phyloP scores from a whole-genome alignment of 2,797 vertebrate genomes.

The Ceryle rudis region DNA sequence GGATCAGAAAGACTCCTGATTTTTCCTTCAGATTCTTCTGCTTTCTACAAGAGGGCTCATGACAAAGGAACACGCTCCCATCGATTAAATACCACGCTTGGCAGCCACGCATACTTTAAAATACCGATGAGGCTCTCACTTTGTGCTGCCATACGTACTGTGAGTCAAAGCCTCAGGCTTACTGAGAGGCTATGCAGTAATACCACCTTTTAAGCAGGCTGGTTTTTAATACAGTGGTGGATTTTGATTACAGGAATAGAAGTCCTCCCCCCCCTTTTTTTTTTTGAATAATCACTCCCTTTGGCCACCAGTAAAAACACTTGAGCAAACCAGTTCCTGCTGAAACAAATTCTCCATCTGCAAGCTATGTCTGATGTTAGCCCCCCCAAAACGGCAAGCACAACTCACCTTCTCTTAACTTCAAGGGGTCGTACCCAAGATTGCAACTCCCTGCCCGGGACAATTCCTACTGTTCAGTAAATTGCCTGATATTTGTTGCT shows the following conservation, averaged over 20 bases:
- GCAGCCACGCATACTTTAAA: constrained; percentile 20
- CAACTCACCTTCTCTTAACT: neutral
- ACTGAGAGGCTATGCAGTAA: neutral
- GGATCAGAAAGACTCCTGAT: neutral
- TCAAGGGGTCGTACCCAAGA: neutral
- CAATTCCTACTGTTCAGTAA: neutral
- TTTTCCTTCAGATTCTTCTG: constrained; percentile 48
- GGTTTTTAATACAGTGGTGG: neutral
- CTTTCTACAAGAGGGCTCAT: constrained; percentile 24
- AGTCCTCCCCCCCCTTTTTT: neutral
- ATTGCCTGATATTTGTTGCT: neutral
- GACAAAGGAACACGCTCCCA: constrained; percentile 29
- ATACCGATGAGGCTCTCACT: constrained; percentile 29
- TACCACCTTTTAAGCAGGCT: neutral
- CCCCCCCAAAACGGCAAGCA: neutral
- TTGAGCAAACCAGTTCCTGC: neutral
- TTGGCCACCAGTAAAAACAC: neutral
- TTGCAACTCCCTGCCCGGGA: neutral
- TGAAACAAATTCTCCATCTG: neutral
- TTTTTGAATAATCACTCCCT: neutral
- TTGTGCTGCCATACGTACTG: constrained; percentile 5
- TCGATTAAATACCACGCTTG: neutral
- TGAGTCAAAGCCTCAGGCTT: neutral
- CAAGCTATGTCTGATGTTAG: neutral
- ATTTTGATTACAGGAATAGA: neutral